Evolutionary conservation across 1,140 invertebrate genomes (phyloP), one percentile per base, ranked within the genome.

Genomic region (Cecropterus lyciades): DNA sequence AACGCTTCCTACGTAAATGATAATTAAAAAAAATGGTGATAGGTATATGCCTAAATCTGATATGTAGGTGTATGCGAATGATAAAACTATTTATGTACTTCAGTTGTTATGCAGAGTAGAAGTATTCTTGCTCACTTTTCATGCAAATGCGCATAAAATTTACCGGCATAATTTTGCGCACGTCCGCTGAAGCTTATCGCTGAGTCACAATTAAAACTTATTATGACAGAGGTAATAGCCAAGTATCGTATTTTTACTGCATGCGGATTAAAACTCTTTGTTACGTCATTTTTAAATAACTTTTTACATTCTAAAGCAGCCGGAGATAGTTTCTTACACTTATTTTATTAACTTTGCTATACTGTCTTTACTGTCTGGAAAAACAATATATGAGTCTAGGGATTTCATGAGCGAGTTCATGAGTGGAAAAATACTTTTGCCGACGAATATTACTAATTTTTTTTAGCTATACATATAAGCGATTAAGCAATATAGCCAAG

Each of bases 151-250:
- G 33, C 33, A 37, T 37, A 37, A 10, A 37, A 37, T 37, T 37
- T 11, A 37, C 27, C 27, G 27, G 11, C 33, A 37, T 37, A 79
- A 84, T 80, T 80, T 76, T 70, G 70, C 71, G 53, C 63, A 66
- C 69, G 72, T 72, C 65, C 56, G 51, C 40, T 17, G 20, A 30
- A 63, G 30, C 60, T 77, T 81, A 83, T 81, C 76, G 46, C 43
- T 20, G 33, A 63, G 52, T 71, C 49, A 64, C 67, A 80, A 73
- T 80, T 80, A 77, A 73, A 73, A 74, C 65, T 65, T 69, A 69
- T 72, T 65, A 72, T 69, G 62, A 63, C 42, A 48, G 52, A 70
- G 27, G 15, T 59, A 69, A 65, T 55, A 15, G 33, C 10, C 33
- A 3, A 37, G 33, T 37, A 37, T n/a, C 11, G 33, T 37, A 37